phyloP scores from a whole-genome alignment of 2,888 invertebrate genomes.

The Lamproptera curius region DNA sequence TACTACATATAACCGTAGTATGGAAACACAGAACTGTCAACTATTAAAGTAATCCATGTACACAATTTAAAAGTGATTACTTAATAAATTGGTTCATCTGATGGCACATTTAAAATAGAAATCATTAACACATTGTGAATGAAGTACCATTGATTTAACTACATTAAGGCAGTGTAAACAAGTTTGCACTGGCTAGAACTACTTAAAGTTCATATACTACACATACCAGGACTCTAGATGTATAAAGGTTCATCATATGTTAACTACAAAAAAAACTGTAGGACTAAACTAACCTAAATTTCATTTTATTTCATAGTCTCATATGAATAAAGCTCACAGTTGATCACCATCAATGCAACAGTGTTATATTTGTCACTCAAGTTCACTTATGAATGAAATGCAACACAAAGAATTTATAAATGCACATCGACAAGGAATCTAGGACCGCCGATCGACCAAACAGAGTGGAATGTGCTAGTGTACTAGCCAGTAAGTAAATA shows the following conservation, averaged over 20 bases:
- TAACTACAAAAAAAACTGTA: conserved; percentile 11
- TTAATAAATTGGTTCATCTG: too few species aligned
- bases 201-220: conserved; percentile 23
- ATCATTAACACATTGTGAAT: background rate
- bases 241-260: conserved; percentile 12
- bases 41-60: background rate
- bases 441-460: conserved; percentile 42
- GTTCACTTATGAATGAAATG: conserved; percentile 50
- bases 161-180: conserved; percentile 27
- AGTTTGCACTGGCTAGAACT: conserved; percentile 37
- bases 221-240: conserved; percentile 16
- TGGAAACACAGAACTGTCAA: conserved; percentile 3
- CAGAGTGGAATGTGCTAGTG: conserved; percentile 68
- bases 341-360: conserved; percentile 41
- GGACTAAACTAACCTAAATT: conserved; percentile 55
- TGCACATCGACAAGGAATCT: conserved; percentile 53
- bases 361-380: conserved; percentile 43
- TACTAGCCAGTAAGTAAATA: conserved; percentile 65
- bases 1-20: background rate
- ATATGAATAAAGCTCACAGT: conserved; percentile 51
- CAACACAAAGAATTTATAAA: conserved; percentile 55
- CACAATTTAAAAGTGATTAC: background rate
- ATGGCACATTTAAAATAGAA: too few species aligned
- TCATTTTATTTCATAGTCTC: conserved; percentile 74
- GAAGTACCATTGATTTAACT: conserved; percentile 18